Conservation (phyloP, 2,888 invertebrate species). For the Thalpophila matura region DNA sequence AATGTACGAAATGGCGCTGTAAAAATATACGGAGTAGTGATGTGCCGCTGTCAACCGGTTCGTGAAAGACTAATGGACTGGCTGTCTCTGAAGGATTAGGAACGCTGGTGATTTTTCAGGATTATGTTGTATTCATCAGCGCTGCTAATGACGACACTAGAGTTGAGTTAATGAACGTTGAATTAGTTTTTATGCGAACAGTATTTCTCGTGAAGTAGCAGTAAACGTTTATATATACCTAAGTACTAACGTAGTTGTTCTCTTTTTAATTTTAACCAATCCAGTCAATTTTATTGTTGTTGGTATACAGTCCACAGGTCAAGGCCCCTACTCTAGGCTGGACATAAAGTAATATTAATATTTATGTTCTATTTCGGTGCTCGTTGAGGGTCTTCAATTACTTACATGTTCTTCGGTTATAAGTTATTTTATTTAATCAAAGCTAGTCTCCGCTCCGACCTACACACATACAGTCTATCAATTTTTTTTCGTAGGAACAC, state of each 20-base stretch:
- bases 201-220: neutral
- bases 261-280: neutral
- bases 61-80: neutral
- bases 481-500: conserved; percentile 2
- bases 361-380: neutral
- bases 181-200: neutral
- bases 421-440: conserved; percentile 1
- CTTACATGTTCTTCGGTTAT: neutral
- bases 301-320: neutral
- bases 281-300: neutral
- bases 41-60: neutral
- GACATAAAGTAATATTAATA: conserved; percentile 1
- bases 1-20: neutral
- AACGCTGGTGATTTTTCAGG: neutral
- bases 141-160: neutral
- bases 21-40: neutral
- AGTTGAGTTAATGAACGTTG: neutral
- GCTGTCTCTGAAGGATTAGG: neutral
- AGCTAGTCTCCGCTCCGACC: neutral
- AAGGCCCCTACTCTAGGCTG: neutral
- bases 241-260: neutral
- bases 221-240: conserved; percentile 1
- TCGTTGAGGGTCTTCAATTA: conserved; percentile 18
- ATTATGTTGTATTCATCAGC: neutral
- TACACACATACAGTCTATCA: neutral